Conservation (phyloP, 2,888 invertebrate species). For the Xestia xanthographa region DNA sequence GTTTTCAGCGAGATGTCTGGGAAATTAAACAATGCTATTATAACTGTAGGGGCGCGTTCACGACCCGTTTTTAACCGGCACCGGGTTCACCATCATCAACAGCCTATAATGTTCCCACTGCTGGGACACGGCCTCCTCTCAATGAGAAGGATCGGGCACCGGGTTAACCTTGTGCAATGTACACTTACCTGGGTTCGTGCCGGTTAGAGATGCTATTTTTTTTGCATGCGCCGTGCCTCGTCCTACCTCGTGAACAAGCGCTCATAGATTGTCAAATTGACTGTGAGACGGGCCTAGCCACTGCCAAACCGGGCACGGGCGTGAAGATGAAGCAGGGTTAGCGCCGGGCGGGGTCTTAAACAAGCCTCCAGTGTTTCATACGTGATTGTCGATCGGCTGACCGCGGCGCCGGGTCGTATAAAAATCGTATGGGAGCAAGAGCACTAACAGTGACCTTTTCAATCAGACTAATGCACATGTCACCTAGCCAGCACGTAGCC, state of each 20-base stretch:
- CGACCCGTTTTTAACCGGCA: neutral
- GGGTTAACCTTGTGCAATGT: neutral
- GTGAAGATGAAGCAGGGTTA: neutral
- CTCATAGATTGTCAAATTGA: neutral
- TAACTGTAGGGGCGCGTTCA: constrained; percentile 2
- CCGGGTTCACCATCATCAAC: no score
- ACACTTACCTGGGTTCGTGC: neutral
- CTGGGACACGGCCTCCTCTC: no score
- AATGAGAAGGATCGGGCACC: no score
- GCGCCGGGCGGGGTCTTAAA: fast-evolving
- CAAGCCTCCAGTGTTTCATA: neutral
- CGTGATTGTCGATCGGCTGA: neutral
- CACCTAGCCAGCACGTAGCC: neutral
- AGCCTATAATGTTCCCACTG: no score
- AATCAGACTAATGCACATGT: neutral
- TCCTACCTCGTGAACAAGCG: neutral
- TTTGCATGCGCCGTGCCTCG: neutral
- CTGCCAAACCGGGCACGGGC: neutral
- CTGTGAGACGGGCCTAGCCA: neutral
- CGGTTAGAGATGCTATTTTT: neutral
- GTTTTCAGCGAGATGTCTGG: constrained; percentile 20
- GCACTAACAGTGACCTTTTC: no score
- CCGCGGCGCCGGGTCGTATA: no score
- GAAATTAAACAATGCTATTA: constrained; percentile 23
- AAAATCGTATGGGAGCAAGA: neutral